These are phyloP conservation scores for Bimastos eiseni DNA, from an alignment of 2,888 invertebrate genomes.

Conservation along the genomic window DNA sequence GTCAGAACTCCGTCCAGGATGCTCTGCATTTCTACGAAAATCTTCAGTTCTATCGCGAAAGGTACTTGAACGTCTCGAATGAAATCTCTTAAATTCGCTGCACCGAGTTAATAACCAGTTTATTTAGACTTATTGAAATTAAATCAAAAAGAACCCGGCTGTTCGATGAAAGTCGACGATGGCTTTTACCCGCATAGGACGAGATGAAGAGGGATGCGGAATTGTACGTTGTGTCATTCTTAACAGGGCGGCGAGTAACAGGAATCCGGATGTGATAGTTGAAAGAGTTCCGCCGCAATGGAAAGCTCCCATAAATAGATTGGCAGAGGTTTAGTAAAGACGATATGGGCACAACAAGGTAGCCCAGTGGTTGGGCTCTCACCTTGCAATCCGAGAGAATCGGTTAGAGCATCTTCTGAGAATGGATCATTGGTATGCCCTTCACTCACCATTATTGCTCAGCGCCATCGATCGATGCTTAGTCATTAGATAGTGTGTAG, in stretches of 20 bases:
- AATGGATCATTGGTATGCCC: too few species aligned
- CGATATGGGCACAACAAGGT: neutral
- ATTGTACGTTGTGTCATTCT: neutral
- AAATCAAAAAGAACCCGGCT: neutral
- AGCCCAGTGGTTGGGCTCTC: too few species aligned
- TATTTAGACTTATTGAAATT: neutral
- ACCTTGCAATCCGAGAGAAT: too few species aligned
- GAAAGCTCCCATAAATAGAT: neutral
- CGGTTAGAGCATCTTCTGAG: too few species aligned
- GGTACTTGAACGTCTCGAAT: neutral
- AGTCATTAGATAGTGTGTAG: too few species aligned
- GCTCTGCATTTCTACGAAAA: neutral
- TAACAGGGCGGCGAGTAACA: too few species aligned
- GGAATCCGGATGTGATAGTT: neutral
- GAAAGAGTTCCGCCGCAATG: neutral
- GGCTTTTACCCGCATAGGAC: neutral
- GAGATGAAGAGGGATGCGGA: neutral
- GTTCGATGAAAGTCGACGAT: neutral
- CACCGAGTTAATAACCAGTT: neutral
- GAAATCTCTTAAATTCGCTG: neutral
- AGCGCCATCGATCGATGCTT: too few species aligned
- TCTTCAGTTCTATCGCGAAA: neutral
- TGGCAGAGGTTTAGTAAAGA: neutral
- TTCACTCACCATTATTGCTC: too few species aligned
- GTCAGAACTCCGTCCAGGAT: slow-evolving; percentile 6